Conservation (phyloP, 2,797 vertebrate species). For the Rallus crepitans region DNA sequence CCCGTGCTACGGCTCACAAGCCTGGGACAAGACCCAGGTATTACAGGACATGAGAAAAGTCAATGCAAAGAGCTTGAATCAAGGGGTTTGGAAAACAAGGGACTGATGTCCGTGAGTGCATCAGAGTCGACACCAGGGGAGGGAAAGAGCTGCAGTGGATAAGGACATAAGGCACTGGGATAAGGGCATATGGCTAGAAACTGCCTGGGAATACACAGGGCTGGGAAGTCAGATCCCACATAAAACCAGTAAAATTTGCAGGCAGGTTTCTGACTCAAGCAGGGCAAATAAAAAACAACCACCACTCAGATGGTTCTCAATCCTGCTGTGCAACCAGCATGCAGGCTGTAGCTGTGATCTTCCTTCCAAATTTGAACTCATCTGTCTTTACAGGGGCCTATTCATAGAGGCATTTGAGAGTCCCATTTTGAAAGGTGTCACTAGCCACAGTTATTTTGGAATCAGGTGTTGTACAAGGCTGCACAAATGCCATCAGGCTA, state of each 20-base stretch:
- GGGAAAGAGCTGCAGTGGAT: background rate
- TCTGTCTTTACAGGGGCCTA: background rate
- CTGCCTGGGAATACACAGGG: background rate
- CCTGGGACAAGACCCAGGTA: background rate
- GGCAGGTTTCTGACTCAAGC: background rate
- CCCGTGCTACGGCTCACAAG: background rate
- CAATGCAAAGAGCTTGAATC: no score
- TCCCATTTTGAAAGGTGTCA: background rate
- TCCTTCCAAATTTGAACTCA: background rate
- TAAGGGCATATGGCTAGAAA: background rate
- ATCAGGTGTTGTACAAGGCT: background rate
- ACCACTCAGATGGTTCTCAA: background rate
- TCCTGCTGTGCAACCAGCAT: background rate
- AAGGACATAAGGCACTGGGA: no score
- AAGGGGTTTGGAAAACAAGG: background rate
- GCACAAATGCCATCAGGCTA: accelerated
- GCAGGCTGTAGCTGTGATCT: background rate
- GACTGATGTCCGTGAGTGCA: background rate
- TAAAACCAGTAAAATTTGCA: background rate
- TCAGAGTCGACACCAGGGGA: background rate
- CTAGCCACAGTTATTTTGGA: background rate
- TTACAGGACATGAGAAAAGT: accelerated
- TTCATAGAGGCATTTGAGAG: background rate
- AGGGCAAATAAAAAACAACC: background rate
- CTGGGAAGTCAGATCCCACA: background rate